Conservation (phyloP, 2,888 invertebrate species). For the Limenitis camilla region DNA sequence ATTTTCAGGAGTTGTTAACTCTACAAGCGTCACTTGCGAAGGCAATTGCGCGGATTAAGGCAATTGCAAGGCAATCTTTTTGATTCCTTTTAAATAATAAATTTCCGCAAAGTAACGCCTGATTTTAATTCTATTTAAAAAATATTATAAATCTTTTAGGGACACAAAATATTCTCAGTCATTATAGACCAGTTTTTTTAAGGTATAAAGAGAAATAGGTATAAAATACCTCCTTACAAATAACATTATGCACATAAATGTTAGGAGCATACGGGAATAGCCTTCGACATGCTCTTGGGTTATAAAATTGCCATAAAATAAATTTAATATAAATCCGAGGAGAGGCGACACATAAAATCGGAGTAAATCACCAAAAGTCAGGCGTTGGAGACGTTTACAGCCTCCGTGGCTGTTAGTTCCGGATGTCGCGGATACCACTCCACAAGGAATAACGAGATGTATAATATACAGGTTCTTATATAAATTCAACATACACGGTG, state of each 20-base stretch:
- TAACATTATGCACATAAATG: conserved; percentile 8
- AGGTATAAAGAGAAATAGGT: neutral
- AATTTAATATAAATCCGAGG: conserved; percentile 67
- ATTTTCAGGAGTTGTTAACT: too few species aligned
- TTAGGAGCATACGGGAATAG: conserved; percentile 38
- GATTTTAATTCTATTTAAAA: too few species aligned
- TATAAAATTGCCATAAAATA: conserved; percentile 69
- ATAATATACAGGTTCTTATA: conserved; percentile 32
- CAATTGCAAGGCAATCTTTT: too few species aligned
- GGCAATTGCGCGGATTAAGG: too few species aligned
- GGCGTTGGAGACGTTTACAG: conserved; percentile 69
- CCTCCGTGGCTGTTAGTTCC: conserved; percentile 64
- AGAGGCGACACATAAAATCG: conserved; percentile 70
- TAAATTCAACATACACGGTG: neutral
- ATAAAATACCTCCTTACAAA: neutral
- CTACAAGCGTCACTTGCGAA: too few species aligned
- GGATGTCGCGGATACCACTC: conserved; percentile 50
- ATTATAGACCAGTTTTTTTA: too few species aligned
- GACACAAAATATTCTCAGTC: too few species aligned
- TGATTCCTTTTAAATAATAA: too few species aligned
- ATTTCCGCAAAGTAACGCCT: too few species aligned
- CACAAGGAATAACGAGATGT: conserved; percentile 53
- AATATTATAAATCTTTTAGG: too few species aligned
- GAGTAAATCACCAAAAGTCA: conserved; percentile 72
- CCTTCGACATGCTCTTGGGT: conserved; percentile 56